These are phyloP conservation scores for Drosophila anomalata DNA, from an alignment of 2,888 invertebrate genomes.

Conservation along the genomic window DNA sequence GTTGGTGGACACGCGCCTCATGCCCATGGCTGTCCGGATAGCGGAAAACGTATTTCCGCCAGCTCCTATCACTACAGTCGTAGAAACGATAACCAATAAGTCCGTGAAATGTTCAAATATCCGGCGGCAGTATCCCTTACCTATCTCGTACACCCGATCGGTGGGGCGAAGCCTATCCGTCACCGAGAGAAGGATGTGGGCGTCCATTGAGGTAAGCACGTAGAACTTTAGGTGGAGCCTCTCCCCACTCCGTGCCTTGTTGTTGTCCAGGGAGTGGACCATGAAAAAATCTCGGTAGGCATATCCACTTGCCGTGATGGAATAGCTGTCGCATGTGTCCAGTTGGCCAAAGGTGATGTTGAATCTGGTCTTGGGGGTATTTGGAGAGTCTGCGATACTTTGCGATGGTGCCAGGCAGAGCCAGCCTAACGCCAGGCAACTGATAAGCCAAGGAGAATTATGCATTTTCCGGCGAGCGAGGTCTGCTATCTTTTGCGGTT, in stretches of 20 bases:
- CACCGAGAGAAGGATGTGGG: slow-evolving; percentile 88
- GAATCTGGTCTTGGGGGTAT: slow-evolving; percentile 56
- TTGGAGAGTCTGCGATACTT: slow-evolving; percentile 23
- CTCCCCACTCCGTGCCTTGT: slow-evolving; percentile 72
- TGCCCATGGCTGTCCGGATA: slow-evolving; percentile 86
- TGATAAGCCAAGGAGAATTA: slow-evolving; percentile 59
- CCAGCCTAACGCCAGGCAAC: slow-evolving; percentile 2
- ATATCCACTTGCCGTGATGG: slow-evolving; percentile 85
- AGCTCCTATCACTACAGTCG: slow-evolving; percentile 86
- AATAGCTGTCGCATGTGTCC: slow-evolving; percentile 85
- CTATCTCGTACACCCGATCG: slow-evolving; percentile 89
- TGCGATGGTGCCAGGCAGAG: slow-evolving; percentile 21
- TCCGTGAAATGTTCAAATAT: background rate
- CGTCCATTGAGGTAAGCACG: slow-evolving; percentile 88
- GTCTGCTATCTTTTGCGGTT: background rate
- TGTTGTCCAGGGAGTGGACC: slow-evolving; percentile 81
- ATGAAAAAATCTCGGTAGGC: slow-evolving; percentile 86
- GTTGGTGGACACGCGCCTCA: slow-evolving; percentile 86
- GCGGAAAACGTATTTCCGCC: slow-evolving; percentile 89
- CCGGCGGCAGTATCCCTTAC: slow-evolving; percentile 46
- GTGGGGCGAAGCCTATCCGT: slow-evolving; percentile 83
- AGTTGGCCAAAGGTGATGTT: slow-evolving; percentile 80
- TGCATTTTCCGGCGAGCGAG: slow-evolving; percentile 9
- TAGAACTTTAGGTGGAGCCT: slow-evolving; percentile 87
- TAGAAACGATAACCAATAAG: background rate